Percentiles rank a stretch among this genome's conserved stretches.
These are phyloP conservation scores for Idaea dimidiata DNA, from an alignment of 2,888 invertebrate genomes.

Conservation along the genomic window DNA sequence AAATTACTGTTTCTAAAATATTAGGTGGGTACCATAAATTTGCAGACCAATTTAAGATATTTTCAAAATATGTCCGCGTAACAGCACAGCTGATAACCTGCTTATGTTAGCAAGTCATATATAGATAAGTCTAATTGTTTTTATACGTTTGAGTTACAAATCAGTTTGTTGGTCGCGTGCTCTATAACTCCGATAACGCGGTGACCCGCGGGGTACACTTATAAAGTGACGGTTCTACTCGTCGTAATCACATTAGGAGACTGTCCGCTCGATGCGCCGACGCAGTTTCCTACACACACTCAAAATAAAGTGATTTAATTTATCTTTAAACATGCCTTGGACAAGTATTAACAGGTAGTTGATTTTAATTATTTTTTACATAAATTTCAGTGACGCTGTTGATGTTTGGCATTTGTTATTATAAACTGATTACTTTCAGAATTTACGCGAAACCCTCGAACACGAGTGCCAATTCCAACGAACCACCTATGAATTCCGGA, in stretches of 20 bases:
- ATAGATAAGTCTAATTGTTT: slow-evolving; percentile 5
- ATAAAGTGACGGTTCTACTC: slow-evolving; percentile 53
- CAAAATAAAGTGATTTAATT: slow-evolving; percentile 64
- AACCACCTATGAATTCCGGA: slow-evolving; percentile 20
- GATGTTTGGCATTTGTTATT: neutral
- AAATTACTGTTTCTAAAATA: slow-evolving; percentile 3
- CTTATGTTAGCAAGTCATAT: neutral
- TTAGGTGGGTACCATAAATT: neutral
- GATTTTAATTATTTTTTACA: slow-evolving; percentile 4
- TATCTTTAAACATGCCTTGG: slow-evolving; percentile 66
- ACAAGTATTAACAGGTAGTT: slow-evolving; percentile 73
- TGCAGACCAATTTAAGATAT: neutral
- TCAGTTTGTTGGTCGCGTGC: slow-evolving; percentile 63
- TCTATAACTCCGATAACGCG: slow-evolving; percentile 51
- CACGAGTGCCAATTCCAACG: slow-evolving; percentile 53
- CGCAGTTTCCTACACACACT: slow-evolving; percentile 69
- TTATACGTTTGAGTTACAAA: slow-evolving; percentile 28
- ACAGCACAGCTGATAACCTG: neutral
- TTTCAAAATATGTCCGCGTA: neutral
- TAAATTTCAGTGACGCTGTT: slow-evolving; percentile 12
- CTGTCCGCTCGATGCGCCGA: slow-evolving; percentile 51
- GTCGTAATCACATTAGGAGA: slow-evolving; percentile 48
- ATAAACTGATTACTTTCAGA: slow-evolving; percentile 40
- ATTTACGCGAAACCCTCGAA: slow-evolving; percentile 76
- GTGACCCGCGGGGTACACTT: slow-evolving; percentile 67